phyloP scores from a whole-genome alignment of 2,888 invertebrate species.

The Pantelozetes paolii region DNA sequence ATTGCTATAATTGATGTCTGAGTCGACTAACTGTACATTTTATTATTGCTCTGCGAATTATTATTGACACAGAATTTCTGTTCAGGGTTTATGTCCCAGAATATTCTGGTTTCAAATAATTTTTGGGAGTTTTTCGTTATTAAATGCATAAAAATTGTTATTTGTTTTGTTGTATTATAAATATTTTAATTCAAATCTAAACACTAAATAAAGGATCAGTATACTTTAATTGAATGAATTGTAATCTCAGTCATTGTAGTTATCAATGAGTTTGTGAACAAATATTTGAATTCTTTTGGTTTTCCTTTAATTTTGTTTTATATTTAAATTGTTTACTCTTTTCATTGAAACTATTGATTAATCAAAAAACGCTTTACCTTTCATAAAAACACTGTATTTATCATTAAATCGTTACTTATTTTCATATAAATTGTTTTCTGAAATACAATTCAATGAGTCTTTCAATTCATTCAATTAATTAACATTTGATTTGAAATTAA shows the following conservation, averaged over 20 bases:
- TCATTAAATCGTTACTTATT: too few relatives aligned
- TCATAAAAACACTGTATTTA: too few relatives aligned
- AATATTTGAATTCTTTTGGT: too few relatives aligned
- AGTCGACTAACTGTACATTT: slow-evolving; percentile 26
- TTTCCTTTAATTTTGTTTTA: too few relatives aligned
- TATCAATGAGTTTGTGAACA: too few relatives aligned
- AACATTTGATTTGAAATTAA: background rate
- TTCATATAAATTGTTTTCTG: background rate
- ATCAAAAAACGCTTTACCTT: too few relatives aligned
- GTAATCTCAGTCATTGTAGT: too few relatives aligned
- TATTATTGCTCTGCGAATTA: slow-evolving; percentile 35
- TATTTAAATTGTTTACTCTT: too few relatives aligned
- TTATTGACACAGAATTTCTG: slow-evolving; percentile 14
- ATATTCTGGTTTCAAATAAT: slow-evolving; percentile 10
- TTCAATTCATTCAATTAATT: background rate
- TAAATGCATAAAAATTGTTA: background rate
- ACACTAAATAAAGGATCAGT: background rate
- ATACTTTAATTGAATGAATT: background rate
- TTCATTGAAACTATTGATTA: too few relatives aligned
- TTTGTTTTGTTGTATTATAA: slow-evolving; percentile 2
- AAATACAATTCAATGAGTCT: background rate
- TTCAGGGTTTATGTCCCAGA: background rate
- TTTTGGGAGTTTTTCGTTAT: background rate
- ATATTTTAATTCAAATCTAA: background rate
- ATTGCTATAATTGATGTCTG: background rate